These are phyloP conservation scores for Pyrgilauda ruficollis DNA, from an alignment of 2,113 vertebrate genomes.

Conservation along the genomic window DNA sequence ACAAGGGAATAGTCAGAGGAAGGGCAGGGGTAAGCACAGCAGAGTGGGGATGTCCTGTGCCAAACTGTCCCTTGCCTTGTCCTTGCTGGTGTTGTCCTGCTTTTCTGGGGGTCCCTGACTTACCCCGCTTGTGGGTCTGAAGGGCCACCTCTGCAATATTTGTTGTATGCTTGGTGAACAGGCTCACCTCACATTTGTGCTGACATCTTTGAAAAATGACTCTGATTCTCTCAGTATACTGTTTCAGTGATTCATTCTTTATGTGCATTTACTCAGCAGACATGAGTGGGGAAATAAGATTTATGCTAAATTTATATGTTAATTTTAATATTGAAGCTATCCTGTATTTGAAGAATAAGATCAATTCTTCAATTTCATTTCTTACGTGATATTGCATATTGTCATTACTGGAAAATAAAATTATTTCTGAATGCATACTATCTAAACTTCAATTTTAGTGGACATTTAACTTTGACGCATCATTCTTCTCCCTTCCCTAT, in stretches of 20 bases:
- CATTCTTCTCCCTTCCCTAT: constrained; percentile 18
- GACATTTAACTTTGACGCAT: constrained; percentile 42
- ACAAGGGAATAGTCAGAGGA: background rate
- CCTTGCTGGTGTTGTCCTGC: background rate
- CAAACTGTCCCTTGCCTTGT: background rate
- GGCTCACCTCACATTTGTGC: constrained; percentile 45
- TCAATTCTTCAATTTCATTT: constrained; percentile 79
- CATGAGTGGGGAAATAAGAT: constrained; percentile 69
- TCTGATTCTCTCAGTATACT: constrained; percentile 61
- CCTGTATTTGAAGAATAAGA: constrained; percentile 75
- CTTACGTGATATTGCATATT: constrained; percentile 69
- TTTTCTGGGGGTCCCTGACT: rapidly evolving
- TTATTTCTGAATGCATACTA: constrained; percentile 71
- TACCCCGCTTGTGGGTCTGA: background rate
- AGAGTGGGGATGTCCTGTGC: background rate
- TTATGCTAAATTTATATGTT: constrained; percentile 83
- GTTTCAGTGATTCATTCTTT: constrained; percentile 78
- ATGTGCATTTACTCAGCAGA: constrained; percentile 68
- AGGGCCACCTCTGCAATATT: constrained; percentile 41
- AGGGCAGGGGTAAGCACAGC: background rate
- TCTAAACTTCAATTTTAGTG: constrained; percentile 68
- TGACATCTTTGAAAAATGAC: constrained; percentile 71
- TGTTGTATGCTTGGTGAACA: constrained; percentile 64
- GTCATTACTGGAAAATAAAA: constrained; percentile 70
- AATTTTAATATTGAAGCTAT: constrained; percentile 79